Evolutionary conservation across 2,888 invertebrate species (phyloP), one percentile per base, ranked within the genome.

Genomic region (Helobdella robusta): DNA sequence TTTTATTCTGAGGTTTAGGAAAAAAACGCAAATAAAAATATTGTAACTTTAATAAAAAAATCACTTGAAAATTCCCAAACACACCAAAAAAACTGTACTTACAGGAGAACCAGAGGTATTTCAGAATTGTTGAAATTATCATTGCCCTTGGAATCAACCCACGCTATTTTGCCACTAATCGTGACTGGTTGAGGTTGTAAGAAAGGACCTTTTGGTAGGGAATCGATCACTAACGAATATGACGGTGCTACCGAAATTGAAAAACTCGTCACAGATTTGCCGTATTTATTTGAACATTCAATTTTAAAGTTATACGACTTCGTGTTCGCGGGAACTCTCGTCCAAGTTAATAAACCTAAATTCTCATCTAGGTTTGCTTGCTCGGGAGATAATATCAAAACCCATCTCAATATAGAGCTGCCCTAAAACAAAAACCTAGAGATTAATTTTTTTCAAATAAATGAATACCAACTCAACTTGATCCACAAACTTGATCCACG

Each of bases 131-230:
- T 44, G 11, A 67, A 56, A 35, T 52, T 59, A n/a, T 20, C 35
- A 5, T 64, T 34, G 28, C 44, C 40, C 25, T 6, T n/a, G n/a
- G n/a, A n/a, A n/a, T n/a, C 1, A 23, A 61, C 15, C 65, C 65
- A 67, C 3, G 20, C 30, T 23, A 67, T 58, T 64, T 59, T 64
- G 25, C 67, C 67, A 40, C 67, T 67, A 23, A 67, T 58, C n/a
- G 52, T 32, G 34, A 64, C 54, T 28, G 67, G 59, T 36, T 36
- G 32, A 4, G 60, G 35, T 40, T 50, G 35, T n/a, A 30, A 28
- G 32, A 64, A 67, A 30, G 67, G 67, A n/a, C 67, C 67, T 52
- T 40, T 52, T n/a, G 64, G 36, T 25, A 67, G 23, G n/a, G 59
- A 20, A 28, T 67, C 67, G 6, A 67, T 36, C 8, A 36, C 20